Conservation (phyloP, 1,140 invertebrate species). For the Leptoteleia sp. region DNA sequence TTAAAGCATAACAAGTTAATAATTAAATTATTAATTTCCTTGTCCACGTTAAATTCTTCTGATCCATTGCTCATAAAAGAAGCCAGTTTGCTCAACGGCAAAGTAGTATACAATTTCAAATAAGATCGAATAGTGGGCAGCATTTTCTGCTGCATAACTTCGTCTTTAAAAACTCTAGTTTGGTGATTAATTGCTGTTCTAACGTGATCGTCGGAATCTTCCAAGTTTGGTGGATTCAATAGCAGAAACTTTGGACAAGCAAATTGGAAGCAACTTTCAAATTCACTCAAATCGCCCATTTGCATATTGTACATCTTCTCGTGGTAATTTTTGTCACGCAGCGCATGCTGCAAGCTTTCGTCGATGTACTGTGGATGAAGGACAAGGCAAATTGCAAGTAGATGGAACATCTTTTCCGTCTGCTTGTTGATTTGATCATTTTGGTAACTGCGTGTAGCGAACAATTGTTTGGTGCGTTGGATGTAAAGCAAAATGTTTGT, state of each 20-base stretch:
- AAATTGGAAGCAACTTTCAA: constrained; percentile 94
- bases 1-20: constrained; percentile 97
- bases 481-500: constrained; percentile 98
- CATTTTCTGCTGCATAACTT: constrained; percentile 96
- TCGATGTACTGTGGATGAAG: constrained; percentile 99
- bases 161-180: constrained; percentile 93
- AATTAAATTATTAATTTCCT: constrained; percentile 89
- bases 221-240: constrained; percentile 89
- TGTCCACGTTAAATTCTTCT: constrained; percentile 83
- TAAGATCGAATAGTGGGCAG: constrained; percentile 96
- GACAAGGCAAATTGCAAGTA: constrained; percentile 97
- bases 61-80: constrained; percentile 90
- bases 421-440: constrained; percentile 99
- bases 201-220: constrained; percentile 85
- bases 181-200: constrained; percentile 92
- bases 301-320: constrained; percentile 99
- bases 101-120: constrained; percentile 97
- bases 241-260: constrained; percentile 98
- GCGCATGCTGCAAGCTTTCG: constrained; percentile 95
- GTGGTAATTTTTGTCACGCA: constrained; percentile 95
- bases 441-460: constrained; percentile 94
- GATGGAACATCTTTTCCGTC: constrained; percentile 99
- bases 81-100: constrained; percentile 96
- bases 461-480: constrained; percentile 97
- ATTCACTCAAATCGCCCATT: constrained; percentile 94